Percentiles rank a stretch among this genome's conserved stretches.
These are phyloP conservation scores for Lerista edwardsae DNA, from an alignment of 2,797 vertebrate genomes.

Conservation along the genomic window DNA sequence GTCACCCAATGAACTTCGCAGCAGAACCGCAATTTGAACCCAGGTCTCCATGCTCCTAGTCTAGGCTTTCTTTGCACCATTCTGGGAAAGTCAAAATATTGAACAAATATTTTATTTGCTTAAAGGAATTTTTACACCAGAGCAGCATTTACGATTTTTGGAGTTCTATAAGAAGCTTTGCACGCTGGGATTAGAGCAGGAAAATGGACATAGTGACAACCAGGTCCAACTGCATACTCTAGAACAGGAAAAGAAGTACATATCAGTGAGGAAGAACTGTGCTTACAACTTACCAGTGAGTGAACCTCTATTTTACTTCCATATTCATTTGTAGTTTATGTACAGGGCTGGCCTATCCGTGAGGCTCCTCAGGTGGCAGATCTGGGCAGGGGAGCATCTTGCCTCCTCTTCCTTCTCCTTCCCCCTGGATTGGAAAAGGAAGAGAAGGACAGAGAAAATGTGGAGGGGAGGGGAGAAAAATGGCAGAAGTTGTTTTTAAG, in stretches of 20 bases:
- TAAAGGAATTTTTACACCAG: slow-evolving; percentile 89
- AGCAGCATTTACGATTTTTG: slow-evolving; percentile 89
- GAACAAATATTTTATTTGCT: slow-evolving; percentile 44
- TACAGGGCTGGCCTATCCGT: not conserved
- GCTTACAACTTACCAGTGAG: slow-evolving; percentile 95
- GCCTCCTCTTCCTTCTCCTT: too few relatives aligned
- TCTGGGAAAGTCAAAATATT: slow-evolving; percentile 47
- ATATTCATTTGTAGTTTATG: slow-evolving; percentile 1
- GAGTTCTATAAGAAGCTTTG: slow-evolving; percentile 93
- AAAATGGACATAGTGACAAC: slow-evolving; percentile 86
- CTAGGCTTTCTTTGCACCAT: slow-evolving; percentile 32
- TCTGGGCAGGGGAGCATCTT: too few relatives aligned
- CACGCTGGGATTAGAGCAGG: slow-evolving; percentile 86
- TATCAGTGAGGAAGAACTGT: slow-evolving; percentile 90
- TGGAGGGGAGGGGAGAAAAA: too few relatives aligned
- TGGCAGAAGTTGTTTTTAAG: not conserved
- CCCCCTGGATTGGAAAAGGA: too few relatives aligned
- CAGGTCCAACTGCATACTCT: slow-evolving; percentile 81
- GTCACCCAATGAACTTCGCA: not conserved
- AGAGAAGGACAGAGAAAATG: too few relatives aligned
- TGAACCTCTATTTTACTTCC: slow-evolving; percentile 32
- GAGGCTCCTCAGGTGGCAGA: too few relatives aligned
- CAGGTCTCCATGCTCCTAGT: not conserved
- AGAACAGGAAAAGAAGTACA: slow-evolving; percentile 87
- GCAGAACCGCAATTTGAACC: not conserved